A percentile compares a stretch with the other conserved stretches of the same genome.
phyloP scores from a whole-genome alignment of 2,113 vertebrate species.

The Chaetops frenatus region DNA sequence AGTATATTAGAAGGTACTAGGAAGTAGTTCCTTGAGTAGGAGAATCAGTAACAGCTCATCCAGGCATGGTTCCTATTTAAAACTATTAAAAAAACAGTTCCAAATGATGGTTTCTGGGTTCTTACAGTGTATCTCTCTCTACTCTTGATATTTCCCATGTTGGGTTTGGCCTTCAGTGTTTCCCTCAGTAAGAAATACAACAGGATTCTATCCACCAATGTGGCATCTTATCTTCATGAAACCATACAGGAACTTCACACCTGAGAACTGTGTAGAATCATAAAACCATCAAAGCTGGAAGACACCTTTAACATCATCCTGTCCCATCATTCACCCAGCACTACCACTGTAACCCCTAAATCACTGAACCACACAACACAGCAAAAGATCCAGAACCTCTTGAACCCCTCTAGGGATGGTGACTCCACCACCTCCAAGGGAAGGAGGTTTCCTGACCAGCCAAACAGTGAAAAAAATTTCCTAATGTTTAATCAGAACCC shows the following conservation, averaged over 20 bases:
- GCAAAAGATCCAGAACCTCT: no score
- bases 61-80: not conserved
- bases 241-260: not conserved
- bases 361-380: not conserved
- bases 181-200: not conserved
- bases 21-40: no score
- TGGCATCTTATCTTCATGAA: not conserved
- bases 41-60: not conserved
- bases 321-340: fast-evolving
- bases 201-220: not conserved
- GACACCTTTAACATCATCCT: not conserved
- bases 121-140: not conserved
- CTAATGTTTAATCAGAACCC: not conserved
- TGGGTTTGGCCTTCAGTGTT: not conserved
- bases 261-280: not conserved
- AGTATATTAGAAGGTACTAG: no score
- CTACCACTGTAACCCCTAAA: not conserved
- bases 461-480: not conserved
- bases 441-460: not conserved
- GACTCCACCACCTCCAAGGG: not conserved
- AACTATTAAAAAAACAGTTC: not conserved
- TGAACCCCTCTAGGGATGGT: not conserved
- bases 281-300: not conserved
- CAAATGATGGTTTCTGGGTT: not conserved
- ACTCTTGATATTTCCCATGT: not conserved